These are phyloP conservation scores for Papilio polyxenes DNA, from an alignment of 1,140 invertebrate genomes.

Conservation along the genomic window DNA sequence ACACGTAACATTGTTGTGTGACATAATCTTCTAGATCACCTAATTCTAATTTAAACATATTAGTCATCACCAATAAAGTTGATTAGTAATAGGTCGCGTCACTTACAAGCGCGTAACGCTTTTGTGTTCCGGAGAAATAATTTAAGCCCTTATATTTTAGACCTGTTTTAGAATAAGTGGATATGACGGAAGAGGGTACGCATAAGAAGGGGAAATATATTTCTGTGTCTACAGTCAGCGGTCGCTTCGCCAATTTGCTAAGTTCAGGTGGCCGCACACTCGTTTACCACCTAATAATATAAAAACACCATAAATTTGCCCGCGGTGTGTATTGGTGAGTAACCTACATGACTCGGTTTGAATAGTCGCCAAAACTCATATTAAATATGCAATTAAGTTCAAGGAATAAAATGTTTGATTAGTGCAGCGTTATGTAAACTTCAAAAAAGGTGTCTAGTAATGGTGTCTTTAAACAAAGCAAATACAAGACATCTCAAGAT, in stretches of 20 bases:
- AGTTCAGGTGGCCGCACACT: no score
- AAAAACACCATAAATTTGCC: neutral
- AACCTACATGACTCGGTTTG: constrained; percentile 5
- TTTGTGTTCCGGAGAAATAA: no score
- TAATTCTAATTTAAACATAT: constrained; percentile 20
- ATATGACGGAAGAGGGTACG: no score
- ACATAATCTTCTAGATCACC: constrained; percentile 1
- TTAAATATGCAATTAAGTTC: neutral
- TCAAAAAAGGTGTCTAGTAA: neutral
- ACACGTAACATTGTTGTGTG: neutral
- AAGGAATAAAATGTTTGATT: neutral
- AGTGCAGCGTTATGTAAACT: neutral
- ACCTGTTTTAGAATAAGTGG: no score
- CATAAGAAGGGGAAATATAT: no score
- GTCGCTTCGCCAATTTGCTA: no score
- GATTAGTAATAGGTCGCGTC: neutral
- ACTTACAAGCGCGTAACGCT: neutral
- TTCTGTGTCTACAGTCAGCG: no score
- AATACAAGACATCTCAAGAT: neutral
- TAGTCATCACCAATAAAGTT: constrained; percentile 4
- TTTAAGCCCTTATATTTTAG: no score
- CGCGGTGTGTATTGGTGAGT: neutral
- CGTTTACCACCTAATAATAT: no score
- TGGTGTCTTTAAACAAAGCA: neutral
- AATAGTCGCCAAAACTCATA: neutral